Conservation (phyloP, 1,140 invertebrate genomes). For the Heliconius melpomene region DNA sequence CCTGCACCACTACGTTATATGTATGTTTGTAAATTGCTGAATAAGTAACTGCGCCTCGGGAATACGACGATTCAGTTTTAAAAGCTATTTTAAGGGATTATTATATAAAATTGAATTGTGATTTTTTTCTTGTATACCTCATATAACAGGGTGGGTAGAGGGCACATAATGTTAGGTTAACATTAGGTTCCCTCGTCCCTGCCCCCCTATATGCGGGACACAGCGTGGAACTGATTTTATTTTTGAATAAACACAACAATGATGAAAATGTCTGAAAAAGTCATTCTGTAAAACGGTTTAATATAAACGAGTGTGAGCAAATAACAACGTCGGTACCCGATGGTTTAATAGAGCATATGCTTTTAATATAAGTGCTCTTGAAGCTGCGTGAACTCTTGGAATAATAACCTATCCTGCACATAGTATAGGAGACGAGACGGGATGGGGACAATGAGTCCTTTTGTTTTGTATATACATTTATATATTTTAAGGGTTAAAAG, state of each 20-base stretch:
- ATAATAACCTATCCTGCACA: neutral
- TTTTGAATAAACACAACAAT: neutral
- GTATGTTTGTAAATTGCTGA: neutral
- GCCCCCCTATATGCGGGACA: no score
- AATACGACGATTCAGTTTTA: neutral
- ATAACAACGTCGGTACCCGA: neutral
- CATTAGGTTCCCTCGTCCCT: no score
- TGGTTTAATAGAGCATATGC: constrained; percentile 3
- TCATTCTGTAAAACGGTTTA: neutral
- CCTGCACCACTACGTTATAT: neutral
- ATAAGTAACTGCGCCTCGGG: neutral
- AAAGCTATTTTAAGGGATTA: neutral
- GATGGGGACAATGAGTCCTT: no score
- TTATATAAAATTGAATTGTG: neutral
- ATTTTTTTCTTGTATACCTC: no score
- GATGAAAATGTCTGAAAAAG: neutral
- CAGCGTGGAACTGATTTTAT: no score
- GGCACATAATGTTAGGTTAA: no score
- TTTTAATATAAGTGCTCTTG: constrained; percentile 3
- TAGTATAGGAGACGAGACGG: neutral
- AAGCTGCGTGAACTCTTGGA: neutral
- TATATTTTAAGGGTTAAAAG: no score
- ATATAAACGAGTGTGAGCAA: neutral
- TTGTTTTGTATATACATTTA: no score
- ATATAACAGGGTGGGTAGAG: no score